These are phyloP conservation scores for Muscicapa comitata DNA, from an alignment of 2,797 vertebrate genomes.

Conservation along the genomic window DNA sequence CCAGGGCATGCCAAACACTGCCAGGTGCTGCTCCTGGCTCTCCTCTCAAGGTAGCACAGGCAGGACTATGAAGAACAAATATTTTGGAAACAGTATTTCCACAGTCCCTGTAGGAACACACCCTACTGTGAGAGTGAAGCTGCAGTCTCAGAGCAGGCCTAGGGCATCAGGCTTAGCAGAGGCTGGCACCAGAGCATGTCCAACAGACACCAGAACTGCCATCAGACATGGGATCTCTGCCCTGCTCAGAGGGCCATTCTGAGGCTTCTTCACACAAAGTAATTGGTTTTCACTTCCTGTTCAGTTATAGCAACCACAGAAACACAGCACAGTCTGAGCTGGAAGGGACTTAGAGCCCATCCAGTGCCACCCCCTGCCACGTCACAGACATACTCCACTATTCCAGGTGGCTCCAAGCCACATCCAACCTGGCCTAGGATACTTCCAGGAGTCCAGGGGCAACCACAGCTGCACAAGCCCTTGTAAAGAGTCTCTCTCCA, in stretches of 20 bases:
- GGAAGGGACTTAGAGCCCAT: not conserved
- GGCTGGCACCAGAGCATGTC: rapidly evolving
- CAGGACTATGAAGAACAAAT: not conserved
- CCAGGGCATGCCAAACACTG: not conserved
- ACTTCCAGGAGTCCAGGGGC: not conserved
- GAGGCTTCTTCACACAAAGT: not conserved
- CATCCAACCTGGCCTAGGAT: not conserved
- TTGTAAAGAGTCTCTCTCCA: not conserved
- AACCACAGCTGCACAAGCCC: not conserved
- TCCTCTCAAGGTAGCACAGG: rapidly evolving
- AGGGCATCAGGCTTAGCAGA: not conserved
- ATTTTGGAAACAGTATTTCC: not conserved
- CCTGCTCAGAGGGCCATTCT: not conserved
- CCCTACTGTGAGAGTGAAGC: not conserved
- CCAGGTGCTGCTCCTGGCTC: not conserved
- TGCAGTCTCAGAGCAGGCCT: not conserved
- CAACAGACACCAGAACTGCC: not conserved
- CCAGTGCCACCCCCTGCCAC: not conserved
- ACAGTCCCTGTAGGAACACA: not conserved
- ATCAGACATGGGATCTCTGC: not conserved
- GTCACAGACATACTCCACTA: not conserved
- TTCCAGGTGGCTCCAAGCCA: not conserved
- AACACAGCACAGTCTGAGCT: not conserved
- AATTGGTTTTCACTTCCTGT: not conserved
- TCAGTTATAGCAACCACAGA: not conserved